A percentile compares a stretch with the other conserved stretches of the same genome.
These are phyloP conservation scores for Leptothorax acervorum DNA, from an alignment of 2,888 invertebrate genomes.

Conservation along the genomic window DNA sequence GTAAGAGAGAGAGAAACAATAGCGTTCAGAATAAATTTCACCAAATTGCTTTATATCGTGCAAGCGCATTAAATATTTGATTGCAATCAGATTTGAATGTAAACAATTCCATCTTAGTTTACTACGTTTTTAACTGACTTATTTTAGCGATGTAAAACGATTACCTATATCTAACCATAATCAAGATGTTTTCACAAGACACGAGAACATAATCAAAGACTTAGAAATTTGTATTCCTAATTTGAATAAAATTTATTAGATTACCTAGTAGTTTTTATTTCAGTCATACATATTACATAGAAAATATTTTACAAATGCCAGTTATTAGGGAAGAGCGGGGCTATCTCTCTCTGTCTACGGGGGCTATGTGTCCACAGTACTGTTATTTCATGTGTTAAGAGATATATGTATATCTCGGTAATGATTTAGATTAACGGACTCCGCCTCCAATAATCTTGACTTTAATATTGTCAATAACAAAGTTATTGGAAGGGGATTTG, in stretches of 20 bases:
- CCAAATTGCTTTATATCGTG: constrained; percentile 5
- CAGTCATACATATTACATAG: background rate
- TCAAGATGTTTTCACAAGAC: background rate
- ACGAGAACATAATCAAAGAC: background rate
- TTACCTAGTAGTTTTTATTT: background rate
- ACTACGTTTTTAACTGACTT: background rate
- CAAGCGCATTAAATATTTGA: constrained; percentile 9
- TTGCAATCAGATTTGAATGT: background rate
- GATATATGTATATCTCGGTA: too few species aligned
- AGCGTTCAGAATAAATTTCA: constrained; percentile 21
- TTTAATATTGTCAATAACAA: too few species aligned
- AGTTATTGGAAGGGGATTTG: too few species aligned
- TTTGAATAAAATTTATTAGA: background rate
- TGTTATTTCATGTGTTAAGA: too few species aligned
- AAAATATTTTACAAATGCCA: background rate
- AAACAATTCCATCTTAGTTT: background rate
- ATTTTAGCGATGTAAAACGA: background rate
- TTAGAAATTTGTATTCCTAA: background rate
- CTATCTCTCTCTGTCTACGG: too few species aligned
- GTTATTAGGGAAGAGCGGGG: background rate
- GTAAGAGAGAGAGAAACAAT: background rate
- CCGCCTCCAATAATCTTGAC: too few species aligned
- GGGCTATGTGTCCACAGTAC: too few species aligned
- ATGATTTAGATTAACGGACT: too few species aligned
- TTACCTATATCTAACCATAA: background rate